Evolutionary conservation across 2,888 invertebrate genomes (phyloP).

Genomic region (Ophion costatus): DNA sequence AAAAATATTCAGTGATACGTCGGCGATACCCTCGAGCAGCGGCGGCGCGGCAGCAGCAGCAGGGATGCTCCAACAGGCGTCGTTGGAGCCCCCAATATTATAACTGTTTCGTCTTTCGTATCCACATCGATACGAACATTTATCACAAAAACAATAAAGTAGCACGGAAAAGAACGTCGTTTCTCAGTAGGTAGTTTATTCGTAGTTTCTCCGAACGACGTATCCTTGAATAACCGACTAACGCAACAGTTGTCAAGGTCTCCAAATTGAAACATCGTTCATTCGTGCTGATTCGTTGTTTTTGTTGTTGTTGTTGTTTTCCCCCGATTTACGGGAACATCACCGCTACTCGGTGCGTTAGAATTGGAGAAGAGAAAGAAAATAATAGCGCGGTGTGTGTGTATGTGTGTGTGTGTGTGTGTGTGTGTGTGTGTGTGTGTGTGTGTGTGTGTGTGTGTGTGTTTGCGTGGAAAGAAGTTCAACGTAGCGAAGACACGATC

Average conservation of each 20-base stretch:
- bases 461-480: too few species aligned
- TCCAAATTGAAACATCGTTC: background rate
- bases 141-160: background rate
- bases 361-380: too few species aligned
- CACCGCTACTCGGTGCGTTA: too few species aligned
- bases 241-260: background rate
- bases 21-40: slow-evolving; percentile 60
- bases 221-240: background rate
- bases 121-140: background rate
- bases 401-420: too few species aligned
- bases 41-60: slow-evolving; percentile 54
- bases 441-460: too few species aligned
- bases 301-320: too few species aligned
- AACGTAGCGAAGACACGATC: too few species aligned
- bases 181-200: background rate
- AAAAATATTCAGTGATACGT: slow-evolving; percentile 62
- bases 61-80: slow-evolving; percentile 45
- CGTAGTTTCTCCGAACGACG: too few species aligned
- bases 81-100: slow-evolving; percentile 40
- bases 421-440: too few species aligned
- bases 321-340: too few species aligned
- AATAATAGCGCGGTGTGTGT: too few species aligned
- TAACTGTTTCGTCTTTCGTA: background rate
- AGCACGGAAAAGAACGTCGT: background rate
- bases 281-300: background rate